Evolutionary conservation across 64 coral and sea anemone genomes (phyloP), one percentile per base, ranked within the genome.

Genomic region (Stichodactyla helianthus): DNA sequence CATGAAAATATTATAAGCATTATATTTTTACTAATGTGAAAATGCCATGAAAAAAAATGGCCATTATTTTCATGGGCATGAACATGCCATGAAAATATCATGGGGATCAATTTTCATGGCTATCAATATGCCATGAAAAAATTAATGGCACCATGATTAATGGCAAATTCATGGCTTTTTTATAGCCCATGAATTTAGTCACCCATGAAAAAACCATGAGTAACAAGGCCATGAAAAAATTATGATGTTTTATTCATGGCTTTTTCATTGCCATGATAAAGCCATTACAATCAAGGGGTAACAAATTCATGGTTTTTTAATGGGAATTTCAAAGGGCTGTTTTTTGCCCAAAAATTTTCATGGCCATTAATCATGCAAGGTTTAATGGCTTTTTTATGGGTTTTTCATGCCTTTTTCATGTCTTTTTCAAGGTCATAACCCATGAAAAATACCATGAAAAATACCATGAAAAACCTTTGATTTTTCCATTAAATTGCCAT

Each of bases 81-180:
- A 70, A 70, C 2, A 25, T 70, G 65, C 19, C 65, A 70, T 70
- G 65, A 70, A 70, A 70, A 70, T 20, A 70, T 6, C 62, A 70
- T 70, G 19, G 65, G 5, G 17, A 70, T 70, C 19, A n/a, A 22
- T 70, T 70, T 70, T 22, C 6, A 7, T 70, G 22, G 65, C 65
- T 20, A 70, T 23, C 22, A 22, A 70, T 23, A 22, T 70, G 65
- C 65, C 65, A n/a, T 70, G 65, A 65, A 70, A 70, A 70, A 70
- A 70, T 70, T 70, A 70, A 70, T 70, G 65, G 65, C 22, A 25
- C 65, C 65, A 70, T 70, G 65, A 70, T 70, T 70, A 70, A 70
- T 70, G 65, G 65, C 22, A 70, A 70, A 23, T 70, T 70, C 65
- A 70, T 22, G 65, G 65, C 22, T 70, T 70, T 26, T 70, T 70